Evolutionary conservation across 2,113 vertebrate species (phyloP), one percentile per base, ranked within the genome.

Genomic region (Ceyx margarethae): DNA sequence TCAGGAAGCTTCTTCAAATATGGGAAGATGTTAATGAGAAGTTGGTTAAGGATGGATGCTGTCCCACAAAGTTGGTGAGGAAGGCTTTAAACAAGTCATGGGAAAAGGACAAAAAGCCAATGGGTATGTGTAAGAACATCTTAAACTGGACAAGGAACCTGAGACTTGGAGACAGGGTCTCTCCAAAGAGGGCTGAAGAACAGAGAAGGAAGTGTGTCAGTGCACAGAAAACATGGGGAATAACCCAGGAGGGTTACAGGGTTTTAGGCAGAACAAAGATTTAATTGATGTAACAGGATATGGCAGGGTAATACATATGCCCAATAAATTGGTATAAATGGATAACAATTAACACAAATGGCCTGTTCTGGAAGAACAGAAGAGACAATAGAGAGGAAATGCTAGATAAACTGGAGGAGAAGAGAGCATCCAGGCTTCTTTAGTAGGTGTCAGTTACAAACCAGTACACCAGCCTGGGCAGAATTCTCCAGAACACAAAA

Each of bases 321-420:
- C 37, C 66, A 91, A 95, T 89, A 80, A 87, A 91, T 58, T 2
- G 2, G 25, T 54, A 85, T 66, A 89, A 95, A 85, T 33, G 2
- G 37, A 54, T 80, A 92, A 3, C 92, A 89, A 95, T 91, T 76
- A 82, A 79, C 58, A 43, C 14, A 85, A 92, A 89, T 46, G 17
- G 22, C 31, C 43, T 58, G 54, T 80, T 91, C 91, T 89, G 90
- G 54, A 82, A 92, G 26, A 91, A 69, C 79, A 95, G 78, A 46
- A 75, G 69, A 74, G 42, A 56, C 28, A 94, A 77, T n/a, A 40
- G 72, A 85, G 72, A 89, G 93, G 94, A 96, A 96, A 95, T 87
- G 75, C 12, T 82, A 17, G 21, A 66, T 62, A 91, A 92, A 94
- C 92, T 89, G 26, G n/a, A 26, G 13, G 25, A 13, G 67, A 42